These are phyloP conservation scores for Arion vulgaris DNA, from an alignment of 1,140 invertebrate species.

Conservation along the genomic window DNA sequence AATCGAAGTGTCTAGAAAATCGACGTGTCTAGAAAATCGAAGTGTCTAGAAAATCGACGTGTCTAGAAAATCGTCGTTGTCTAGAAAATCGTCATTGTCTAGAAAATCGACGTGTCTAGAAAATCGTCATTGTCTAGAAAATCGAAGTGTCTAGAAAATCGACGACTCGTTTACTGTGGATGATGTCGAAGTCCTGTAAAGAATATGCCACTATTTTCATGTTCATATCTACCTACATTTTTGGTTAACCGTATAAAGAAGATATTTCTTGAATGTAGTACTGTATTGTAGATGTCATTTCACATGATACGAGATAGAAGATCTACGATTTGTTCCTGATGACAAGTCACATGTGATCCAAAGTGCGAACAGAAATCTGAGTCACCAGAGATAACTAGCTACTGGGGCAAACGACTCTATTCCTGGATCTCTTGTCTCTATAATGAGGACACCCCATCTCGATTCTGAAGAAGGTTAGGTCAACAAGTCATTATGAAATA, in stretches of 20 bases:
- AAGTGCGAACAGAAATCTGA: background rate
- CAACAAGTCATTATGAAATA: conserved; percentile 3
- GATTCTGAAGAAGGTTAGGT: background rate
- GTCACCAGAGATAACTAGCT: background rate
- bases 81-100: no score
- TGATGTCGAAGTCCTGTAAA: no score
- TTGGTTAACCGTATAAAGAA: background rate
- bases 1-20: no score
- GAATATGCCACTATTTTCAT: no score
- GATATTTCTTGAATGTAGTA: background rate
- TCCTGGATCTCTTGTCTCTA: background rate
- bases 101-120: no score
- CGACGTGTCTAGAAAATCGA: no score
- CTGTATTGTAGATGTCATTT: background rate
- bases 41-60: no score
- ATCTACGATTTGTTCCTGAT: background rate
- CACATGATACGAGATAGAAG: background rate
- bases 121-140: no score
- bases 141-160: no score
- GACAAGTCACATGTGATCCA: background rate
- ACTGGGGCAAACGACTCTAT: background rate
- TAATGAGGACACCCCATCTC: background rate
- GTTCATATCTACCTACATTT: no score
- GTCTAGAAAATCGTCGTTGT: no score
- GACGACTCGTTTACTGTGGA: no score